phyloP scores from a whole-genome alignment of 35 echinoderm and acorn worm genomes.

The Strongylocentrotus purpuratus region DNA sequence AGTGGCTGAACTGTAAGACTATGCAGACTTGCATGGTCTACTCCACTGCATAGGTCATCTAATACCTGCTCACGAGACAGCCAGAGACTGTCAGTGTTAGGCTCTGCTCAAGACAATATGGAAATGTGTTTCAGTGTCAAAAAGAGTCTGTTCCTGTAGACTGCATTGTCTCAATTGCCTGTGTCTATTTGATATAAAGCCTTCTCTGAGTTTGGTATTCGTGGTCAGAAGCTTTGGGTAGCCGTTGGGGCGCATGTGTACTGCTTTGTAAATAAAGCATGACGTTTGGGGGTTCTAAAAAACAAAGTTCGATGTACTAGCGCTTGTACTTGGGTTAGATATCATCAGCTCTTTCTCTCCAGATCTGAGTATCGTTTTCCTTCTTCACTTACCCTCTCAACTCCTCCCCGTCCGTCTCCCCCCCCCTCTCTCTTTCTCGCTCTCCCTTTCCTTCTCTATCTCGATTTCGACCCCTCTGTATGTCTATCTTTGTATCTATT shows the following conservation, averaged over 20 bases:
- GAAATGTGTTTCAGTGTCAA: too few species aligned
- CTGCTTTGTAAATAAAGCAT: not conserved
- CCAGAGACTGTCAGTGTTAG: too few species aligned
- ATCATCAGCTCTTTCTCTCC: not conserved
- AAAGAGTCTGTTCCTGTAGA: too few species aligned
- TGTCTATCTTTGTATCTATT: not conserved
- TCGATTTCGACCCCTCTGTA: not conserved
- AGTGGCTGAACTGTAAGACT: too few species aligned
- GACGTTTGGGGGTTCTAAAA: not conserved
- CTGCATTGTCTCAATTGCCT: too few species aligned
- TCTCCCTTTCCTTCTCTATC: not conserved
- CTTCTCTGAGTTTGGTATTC: too few species aligned
- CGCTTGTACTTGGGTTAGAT: not conserved
- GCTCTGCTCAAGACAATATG: too few species aligned
- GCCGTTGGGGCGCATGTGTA: not conserved
- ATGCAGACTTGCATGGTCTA: too few species aligned
- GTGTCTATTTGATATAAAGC: too few species aligned
- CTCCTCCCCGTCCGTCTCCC: not conserved
- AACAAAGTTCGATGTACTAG: conserved; percentile 17
- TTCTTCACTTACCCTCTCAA: not conserved
- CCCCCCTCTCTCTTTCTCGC: not conserved
- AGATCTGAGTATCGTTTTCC: not conserved
- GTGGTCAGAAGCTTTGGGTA: too few species aligned
- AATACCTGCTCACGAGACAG: too few species aligned
- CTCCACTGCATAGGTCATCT: too few species aligned